Evolutionary conservation across 2,888 invertebrate species (phyloP), one percentile per base, ranked within the genome.

Genomic region (Ellobium chinense): DNA sequence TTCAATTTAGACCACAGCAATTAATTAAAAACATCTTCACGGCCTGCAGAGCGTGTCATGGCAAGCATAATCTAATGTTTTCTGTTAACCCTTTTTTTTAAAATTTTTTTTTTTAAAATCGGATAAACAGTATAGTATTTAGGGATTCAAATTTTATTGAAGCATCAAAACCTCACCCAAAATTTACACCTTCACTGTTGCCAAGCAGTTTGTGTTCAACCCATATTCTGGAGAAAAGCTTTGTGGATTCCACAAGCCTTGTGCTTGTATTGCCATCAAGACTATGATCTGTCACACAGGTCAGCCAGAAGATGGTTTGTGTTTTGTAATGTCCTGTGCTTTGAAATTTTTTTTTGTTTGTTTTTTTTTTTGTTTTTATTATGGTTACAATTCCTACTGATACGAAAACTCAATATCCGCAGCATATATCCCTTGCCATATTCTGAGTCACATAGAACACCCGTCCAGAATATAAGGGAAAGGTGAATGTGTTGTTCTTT

Each of bases 401-500:
- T 58, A 60, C 37, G 9, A 72, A 58, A 37, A 72, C 58, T 56
- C 58, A 46, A 70, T 56, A 14, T 72, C 72, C n/a, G 37, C 36
- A 58, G 21, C 24, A 72, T 60, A 58, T 58, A 36, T 27, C 37
- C 70, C 36, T 46, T 72, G 37, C n/a, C 70, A 58, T 72, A 56
- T 70, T 70, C 56, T 46, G 18, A 46, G 46, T 18, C 7, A 46
- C 7, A 46, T 7, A 46, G 18, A 18, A 46, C 24, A 72, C 37
- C 60, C 37, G 18, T 27, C 14, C 21, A 29, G 36, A 54, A 60
- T 21, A 66, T 9, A 72, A 58, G 58, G 70, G 18, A 72, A 72
- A 72, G 72, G 58, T 72, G 58, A 56, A 72, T 60, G 60, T 29
- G n/a, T n/a, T n/a, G n/a, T n/a, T n/a, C n/a, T n/a, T n/a, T n/a